These are phyloP conservation scores for Orthosia cruda DNA, from an alignment of 2,888 invertebrate species.

Conservation along the genomic window DNA sequence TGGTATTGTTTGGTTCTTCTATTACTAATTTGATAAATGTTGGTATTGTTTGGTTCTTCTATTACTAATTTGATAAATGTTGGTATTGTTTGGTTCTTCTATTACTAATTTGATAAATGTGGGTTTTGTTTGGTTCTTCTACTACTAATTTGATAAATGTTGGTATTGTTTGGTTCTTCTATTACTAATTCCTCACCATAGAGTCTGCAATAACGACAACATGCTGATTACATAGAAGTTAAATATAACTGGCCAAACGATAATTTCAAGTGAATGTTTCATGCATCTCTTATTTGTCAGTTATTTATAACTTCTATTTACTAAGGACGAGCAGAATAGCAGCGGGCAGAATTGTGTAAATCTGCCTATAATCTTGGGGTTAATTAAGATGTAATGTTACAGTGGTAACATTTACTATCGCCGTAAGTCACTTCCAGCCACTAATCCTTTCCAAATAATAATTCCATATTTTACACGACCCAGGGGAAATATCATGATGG, in stretches of 20 bases:
- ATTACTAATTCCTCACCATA: background rate
- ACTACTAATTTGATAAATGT: too few relatives aligned
- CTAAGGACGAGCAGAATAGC: too few relatives aligned
- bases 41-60: too few relatives aligned
- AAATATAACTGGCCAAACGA: too few relatives aligned
- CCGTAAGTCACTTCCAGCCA: background rate
- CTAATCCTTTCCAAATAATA: background rate
- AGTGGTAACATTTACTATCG: background rate
- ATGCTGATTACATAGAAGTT: background rate
- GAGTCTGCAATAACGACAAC: background rate
- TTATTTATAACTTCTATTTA: too few relatives aligned
- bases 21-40: background rate
- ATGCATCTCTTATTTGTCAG: too few relatives aligned
- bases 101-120: background rate
- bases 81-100: too few relatives aligned
- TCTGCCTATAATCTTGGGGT: background rate
- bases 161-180: background rate
- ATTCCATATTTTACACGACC: background rate
- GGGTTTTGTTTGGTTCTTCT: too few relatives aligned
- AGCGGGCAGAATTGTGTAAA: too few relatives aligned
- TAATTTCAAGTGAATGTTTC: too few relatives aligned
- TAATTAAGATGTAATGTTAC: background rate
- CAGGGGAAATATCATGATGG: conserved; percentile 34
- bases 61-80: background rate
- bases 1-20: too few relatives aligned